Base-by-base conservation (phyloP, 2,113 vertebrate species). In the Poeciliopsis occidentalis region DNA sequence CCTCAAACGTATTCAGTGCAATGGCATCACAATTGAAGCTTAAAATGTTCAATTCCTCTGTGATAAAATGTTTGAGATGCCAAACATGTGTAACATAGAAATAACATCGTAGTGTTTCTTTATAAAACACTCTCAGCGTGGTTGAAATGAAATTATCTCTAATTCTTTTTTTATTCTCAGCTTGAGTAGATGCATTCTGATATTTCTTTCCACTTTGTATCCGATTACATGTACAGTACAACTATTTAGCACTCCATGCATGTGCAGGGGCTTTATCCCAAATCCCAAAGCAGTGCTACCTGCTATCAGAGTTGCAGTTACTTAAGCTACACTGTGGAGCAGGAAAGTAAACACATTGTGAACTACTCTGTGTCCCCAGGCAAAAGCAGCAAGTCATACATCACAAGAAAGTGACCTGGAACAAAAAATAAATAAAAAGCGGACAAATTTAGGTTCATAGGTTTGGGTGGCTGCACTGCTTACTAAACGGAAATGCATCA, bases 321-420 rank as follows among this genome's bases (percentile, higher is more conserved):
- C 75, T 82, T 78, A 85, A 69, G 67, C 78, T 75, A 71, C 0
- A 30, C 77, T 37, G 69, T 75, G 73, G 75, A 85, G 81, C 78
- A 83, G 83, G 79, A 82, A 80, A 75, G 89, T 87, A 92, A 91
- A 91, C 81, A 89, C 67, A 79, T 51, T 70, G 71, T 75, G 85
- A 84, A 90, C 84, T 60, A 79, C 75, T 73, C 61, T 12, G 5
- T 66, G 80, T 89, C 84, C 80, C 88, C 70, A 75, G 88, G 76
- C 82, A 66, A 75, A 81, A 85, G 76, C 44, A 80, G 70, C 77
- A 74, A 82, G 81, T 68, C 82, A 89, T 91, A 88, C 66, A 89
- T 92, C 90, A 92, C 51, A 78, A 69, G 64, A 85, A 84, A 84
- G n/a, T 86, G 85, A 88, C 83, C 88, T 86, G 79, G 51, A 89